Evolutionary conservation across 2,888 invertebrate species (phyloP).

Genomic region (Orthonevra nobilis): DNA sequence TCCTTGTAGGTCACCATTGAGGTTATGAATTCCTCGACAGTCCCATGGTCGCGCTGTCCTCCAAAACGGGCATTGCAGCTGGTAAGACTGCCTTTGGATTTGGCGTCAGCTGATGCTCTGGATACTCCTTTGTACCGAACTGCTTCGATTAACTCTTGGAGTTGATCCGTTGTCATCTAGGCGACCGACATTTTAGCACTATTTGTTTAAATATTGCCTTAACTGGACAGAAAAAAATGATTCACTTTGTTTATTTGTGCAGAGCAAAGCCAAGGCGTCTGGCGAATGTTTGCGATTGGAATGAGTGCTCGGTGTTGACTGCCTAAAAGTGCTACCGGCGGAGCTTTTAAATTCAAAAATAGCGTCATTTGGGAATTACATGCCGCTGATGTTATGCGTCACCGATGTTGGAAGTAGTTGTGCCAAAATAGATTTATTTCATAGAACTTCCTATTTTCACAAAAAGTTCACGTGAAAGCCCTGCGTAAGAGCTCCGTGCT

Average conservation of each 20-base stretch:
- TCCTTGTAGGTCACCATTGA: slow-evolving; percentile 76
- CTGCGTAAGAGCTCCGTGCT: too few relatives aligned
- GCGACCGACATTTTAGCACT: slow-evolving; percentile 57
- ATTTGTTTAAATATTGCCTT: slow-evolving; percentile 15
- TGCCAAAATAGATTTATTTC: too few relatives aligned
- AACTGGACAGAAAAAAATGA: not conserved
- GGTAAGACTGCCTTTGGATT: slow-evolving; percentile 75
- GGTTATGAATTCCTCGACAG: slow-evolving; percentile 77
- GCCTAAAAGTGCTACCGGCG: not conserved
- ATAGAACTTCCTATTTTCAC: too few relatives aligned
- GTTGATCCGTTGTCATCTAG: slow-evolving; percentile 77
- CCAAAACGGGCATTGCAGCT: slow-evolving; percentile 74
- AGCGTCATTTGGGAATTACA: too few relatives aligned
- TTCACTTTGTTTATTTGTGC: slow-evolving; percentile 47
- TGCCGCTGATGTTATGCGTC: too few relatives aligned
- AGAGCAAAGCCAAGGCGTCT: slow-evolving; percentile 53
- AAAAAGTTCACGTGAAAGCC: too few relatives aligned
- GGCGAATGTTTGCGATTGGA: slow-evolving; percentile 50
- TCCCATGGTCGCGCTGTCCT: slow-evolving; percentile 76
- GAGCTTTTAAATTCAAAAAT: slow-evolving; percentile 37
- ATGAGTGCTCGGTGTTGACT: slow-evolving; percentile 49
- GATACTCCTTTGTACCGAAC: slow-evolving; percentile 73
- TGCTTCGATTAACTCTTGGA: slow-evolving; percentile 75
- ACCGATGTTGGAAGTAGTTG: too few relatives aligned
- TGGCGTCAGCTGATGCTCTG: slow-evolving; percentile 43